These are phyloP conservation scores for Lamellibrachia satsuma DNA, from an alignment of 2,888 invertebrate species.

Conservation along the genomic window DNA sequence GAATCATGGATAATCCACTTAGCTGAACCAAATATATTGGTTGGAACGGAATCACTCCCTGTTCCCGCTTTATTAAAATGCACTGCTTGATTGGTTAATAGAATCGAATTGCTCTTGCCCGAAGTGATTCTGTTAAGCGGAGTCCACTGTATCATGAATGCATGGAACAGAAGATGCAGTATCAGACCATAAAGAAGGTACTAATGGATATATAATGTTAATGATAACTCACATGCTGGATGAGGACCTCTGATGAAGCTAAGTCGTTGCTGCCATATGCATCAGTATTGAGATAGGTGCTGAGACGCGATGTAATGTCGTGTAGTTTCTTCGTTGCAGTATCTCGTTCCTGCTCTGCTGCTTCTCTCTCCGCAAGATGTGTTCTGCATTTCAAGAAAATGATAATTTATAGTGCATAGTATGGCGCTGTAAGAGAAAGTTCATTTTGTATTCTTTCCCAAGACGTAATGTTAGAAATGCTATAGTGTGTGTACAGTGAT, in stretches of 20 bases:
- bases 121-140: too few species aligned
- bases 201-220: background rate
- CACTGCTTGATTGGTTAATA: too few species aligned
- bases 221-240: background rate
- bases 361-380: constrained; percentile 38
- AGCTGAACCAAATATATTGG: too few species aligned
- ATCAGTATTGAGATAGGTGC: background rate
- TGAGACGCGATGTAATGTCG: constrained; percentile 27
- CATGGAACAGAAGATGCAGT: background rate
- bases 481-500: background rate
- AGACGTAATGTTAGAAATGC: background rate
- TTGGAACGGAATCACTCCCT: too few species aligned
- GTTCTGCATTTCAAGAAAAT: constrained; percentile 26
- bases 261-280: background rate
- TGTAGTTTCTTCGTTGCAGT: constrained; percentile 25
- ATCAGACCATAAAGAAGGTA: background rate
- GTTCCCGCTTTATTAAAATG: too few species aligned
- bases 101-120: too few species aligned
- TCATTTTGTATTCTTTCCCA: background rate
- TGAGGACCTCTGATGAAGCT: background rate
- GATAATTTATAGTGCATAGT: background rate
- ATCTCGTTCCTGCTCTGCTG: constrained; percentile 35
- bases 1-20: too few species aligned
- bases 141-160: too few species aligned
- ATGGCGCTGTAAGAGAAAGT: too few species aligned